A percentile compares a stretch with the other conserved stretches of the same genome.
These are phyloP conservation scores for honey bee (Apis mellifera) DNA, from an alignment of 1,140 invertebrate genomes.

Conservation along the genomic window DNA sequence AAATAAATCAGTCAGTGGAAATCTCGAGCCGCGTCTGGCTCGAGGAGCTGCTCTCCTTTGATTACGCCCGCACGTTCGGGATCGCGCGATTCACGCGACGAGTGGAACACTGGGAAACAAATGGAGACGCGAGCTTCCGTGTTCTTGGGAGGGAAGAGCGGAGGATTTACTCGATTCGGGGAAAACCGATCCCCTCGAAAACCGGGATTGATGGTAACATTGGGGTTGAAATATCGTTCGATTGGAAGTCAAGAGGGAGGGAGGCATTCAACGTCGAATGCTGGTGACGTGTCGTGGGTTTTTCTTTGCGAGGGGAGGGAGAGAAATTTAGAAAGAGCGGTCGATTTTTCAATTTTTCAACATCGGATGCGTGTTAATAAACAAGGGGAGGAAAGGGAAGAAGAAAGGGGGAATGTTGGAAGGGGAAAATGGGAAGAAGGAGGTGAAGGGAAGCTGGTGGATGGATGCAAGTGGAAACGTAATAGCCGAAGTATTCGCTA, in stretches of 20 bases:
- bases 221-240: neutral
- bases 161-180: too few species aligned
- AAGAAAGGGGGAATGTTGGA: neutral
- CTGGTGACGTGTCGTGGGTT: too few species aligned
- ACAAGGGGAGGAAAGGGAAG: too few species aligned
- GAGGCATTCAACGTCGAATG: too few species aligned
- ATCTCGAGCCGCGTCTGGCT: slow-evolving; percentile 24
- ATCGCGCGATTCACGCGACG: neutral
- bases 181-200: neutral
- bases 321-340: too few species aligned
- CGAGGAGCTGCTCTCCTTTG: slow-evolving; percentile 21
- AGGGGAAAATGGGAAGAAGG: neutral
- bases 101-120: neutral
- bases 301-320: too few species aligned
- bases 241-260: neutral
- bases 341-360: too few species aligned
- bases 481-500: slow-evolving; percentile 2
- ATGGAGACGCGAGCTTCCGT: neutral
- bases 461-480: neutral
- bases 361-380: too few species aligned
- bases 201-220: neutral
- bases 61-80: slow-evolving; percentile 41
- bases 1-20: slow-evolving; percentile 58
- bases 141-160: neutral
- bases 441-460: neutral